Base-by-base conservation (phyloP, 2,113 vertebrate species). In the Tupaia chinensis region DNA sequence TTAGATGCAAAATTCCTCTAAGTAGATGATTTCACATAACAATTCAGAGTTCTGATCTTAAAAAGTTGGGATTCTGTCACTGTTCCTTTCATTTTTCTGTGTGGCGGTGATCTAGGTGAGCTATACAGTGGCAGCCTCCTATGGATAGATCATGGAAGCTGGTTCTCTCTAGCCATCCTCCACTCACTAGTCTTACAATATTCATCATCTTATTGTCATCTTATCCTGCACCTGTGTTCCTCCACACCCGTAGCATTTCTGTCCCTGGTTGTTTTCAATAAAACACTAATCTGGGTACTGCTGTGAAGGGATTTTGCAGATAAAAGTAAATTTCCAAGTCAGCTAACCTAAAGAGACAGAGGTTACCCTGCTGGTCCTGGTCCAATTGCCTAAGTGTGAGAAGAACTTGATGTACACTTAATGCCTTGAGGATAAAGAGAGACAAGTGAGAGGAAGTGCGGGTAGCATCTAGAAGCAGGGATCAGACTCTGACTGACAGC, bases 1-100 rank as follows among this genome's bases (percentile, higher is more conserved):
- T 60, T 89, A 80, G 27, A 23, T 53, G 19, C 83, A 63, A 90
- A 19, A 1, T 44, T 77, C 92, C 27, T 65, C 17, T 78, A 32
- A 56, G 74, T 89, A 56, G 32, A 9, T 94, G 23, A 81, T 89
- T 83, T 91, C 56, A 53, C 23, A 69, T 65, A 81, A 76, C 87
- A 92, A 70, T 78, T 13, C 8, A 56, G 72, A 92, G 72, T 32
- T 58, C 61, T 89, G 32, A 70, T 56, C 53, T 61, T 86, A 19
- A 32, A 74, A 60, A 80, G 7, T 19, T 53, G 10, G 9, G 79
- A 91, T 11, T 12, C 34, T 80, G 3, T 70, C 68, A 19, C 14
- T 22, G 7, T 4, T 14, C 3, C 19, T 78, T 89, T 69, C 44
- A 13, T 17, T 91, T 91, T 56, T n/a, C 29, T 34, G 4, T 19